A percentile compares a stretch with the other conserved stretches of the same genome.
phyloP scores from a whole-genome alignment of 2,113 vertebrate species.

The Mustela nigripes region DNA sequence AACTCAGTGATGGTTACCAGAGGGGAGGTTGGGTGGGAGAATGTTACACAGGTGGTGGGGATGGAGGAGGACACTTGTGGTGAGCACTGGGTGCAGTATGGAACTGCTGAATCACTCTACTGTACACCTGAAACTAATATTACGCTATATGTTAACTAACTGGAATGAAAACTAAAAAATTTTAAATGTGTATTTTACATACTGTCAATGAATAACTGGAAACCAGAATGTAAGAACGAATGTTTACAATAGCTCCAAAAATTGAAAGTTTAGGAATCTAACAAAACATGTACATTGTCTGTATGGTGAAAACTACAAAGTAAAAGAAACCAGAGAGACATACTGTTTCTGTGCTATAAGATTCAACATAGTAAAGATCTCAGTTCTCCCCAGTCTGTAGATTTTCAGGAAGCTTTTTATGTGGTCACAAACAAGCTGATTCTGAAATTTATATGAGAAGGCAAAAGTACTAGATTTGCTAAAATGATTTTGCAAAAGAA shows the following conservation, averaged over 20 bases:
- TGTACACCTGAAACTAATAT: background rate
- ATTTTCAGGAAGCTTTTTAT: background rate
- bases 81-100: background rate
- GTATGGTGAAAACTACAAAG: background rate
- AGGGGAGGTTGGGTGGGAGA: background rate
- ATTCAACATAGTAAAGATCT: background rate
- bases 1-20: background rate
- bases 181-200: background rate
- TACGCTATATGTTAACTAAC: background rate
- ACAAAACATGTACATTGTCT: background rate
- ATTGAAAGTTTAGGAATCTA: background rate
- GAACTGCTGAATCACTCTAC: background rate
- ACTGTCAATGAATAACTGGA: background rate
- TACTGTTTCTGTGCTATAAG: background rate
- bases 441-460: background rate
- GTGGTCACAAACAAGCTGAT: background rate
- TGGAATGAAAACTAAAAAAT: background rate
- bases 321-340: background rate
- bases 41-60: background rate
- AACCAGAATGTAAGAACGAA: background rate
- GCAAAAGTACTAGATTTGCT: background rate
- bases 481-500: background rate
- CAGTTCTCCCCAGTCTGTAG: background rate
- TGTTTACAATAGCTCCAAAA: background rate
- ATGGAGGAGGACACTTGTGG: background rate